Evolutionary conservation across 1,140 invertebrate genomes (phyloP), one percentile per base, ranked within the genome.

Genomic region (Cephus cinctus): DNA sequence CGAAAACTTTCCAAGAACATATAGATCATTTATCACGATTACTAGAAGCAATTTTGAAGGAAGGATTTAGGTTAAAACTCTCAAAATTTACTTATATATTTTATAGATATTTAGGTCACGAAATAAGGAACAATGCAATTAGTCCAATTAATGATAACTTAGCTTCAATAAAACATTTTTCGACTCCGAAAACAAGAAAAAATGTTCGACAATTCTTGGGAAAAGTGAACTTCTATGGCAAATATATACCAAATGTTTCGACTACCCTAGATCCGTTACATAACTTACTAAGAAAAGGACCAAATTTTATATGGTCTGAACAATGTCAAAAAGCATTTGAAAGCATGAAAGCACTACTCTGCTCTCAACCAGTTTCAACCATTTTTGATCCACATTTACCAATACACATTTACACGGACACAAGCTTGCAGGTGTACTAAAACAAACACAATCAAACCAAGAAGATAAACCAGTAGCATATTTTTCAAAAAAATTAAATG

Each of bases 401-500:
- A 45, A 64, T 67, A 52, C 25, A 64, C 31, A 57, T 63, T 8
- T 23, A 64, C 4, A 50, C 47, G 39, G 35, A 58, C 11, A 56
- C 59, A 42, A 15, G 34, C n/a, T 32, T 54, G 36, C 47, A 49
- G 30, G 63, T 41, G 59, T 67, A 23, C 36, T 66, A 32, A 55
- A 67, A 43, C 65, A 62, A 43, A 58, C 61, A 9, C 56, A 68
- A 63, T 30, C 51, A 14, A 57, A 57, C 48, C 11, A 44, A 23
- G 52, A 63, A 46, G 59, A 63, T 30, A 45, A 60, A 46, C 59
- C 58, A 23, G 60, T 66, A 8, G 61, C 57, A 27, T 54, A n/a
- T n/a, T n/a, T n/a, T n/a, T n/a, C 59, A 20, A 62, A 65, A 42
- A 54, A 65, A 46, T 43, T 65, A 32, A 65, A 57, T 40, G 41